phyloP scores from a whole-genome alignment of 1,140 invertebrate genomes.

The Neomicropteryx cornuta region DNA sequence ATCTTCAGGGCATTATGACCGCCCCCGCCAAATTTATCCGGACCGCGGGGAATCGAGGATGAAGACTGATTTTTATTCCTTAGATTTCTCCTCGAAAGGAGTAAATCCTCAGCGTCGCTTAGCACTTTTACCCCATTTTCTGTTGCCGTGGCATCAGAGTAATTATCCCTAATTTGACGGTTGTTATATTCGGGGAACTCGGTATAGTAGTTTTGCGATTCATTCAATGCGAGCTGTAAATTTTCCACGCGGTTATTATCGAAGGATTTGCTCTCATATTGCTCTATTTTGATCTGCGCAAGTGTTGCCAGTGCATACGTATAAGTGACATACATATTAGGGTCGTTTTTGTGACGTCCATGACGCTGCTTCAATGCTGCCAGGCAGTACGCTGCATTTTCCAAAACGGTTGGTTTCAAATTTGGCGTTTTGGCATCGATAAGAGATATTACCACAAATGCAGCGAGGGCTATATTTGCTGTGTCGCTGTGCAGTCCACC shows the following conservation, averaged over 20 bases:
- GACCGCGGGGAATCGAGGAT: not conserved
- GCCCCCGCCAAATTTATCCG: constrained; percentile 10
- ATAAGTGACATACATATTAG: constrained; percentile 25
- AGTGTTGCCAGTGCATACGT: constrained; percentile 42
- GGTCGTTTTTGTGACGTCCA: not conserved
- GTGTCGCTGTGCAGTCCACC: constrained; percentile 53
- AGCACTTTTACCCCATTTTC: too few species aligned
- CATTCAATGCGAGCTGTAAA: too few species aligned
- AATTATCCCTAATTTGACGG: too few species aligned
- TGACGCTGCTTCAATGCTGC: too few species aligned
- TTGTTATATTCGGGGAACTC: too few species aligned
- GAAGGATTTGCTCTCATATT: constrained; percentile 5
- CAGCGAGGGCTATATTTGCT: constrained; percentile 47
- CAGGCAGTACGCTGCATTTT: constrained; percentile 47
- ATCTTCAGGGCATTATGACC: constrained; percentile 11
- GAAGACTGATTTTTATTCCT: not conserved
- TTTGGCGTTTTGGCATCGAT: constrained; percentile 40
- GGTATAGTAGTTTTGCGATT: too few species aligned
- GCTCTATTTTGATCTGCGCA: constrained; percentile 21
- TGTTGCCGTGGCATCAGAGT: too few species aligned
- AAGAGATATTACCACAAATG: constrained; percentile 54
- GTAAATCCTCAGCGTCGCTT: too few species aligned
- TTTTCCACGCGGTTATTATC: too few species aligned
- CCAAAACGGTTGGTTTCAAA: constrained; percentile 29
- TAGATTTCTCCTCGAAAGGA: not conserved